Base-by-base conservation (phyloP, 2,888 invertebrate species). In the Orthosia cruda region DNA sequence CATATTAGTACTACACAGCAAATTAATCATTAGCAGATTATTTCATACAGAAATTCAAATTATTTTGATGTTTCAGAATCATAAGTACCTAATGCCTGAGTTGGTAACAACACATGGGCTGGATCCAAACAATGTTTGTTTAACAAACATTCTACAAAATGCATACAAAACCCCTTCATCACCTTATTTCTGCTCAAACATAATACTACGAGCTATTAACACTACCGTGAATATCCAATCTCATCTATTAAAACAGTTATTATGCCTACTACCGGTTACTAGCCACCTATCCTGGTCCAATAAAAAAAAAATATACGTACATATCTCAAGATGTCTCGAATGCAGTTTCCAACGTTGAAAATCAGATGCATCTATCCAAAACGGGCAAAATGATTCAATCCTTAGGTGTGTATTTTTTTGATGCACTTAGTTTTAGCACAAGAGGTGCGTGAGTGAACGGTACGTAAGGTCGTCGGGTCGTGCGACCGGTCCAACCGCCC, bases 391-490 rank as follows among this genome's bases (percentile, higher is more conserved):
- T 78, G 82, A 83, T 88, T 88, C 87, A 87, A 85, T 80, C 82
- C 84, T 84, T 81, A 84, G 83, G 87, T 87, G 83, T 89, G 82
- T 89, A 89, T 69, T 81, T 83, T 83, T 89, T 89, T 88, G 91
- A 93, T 95, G 94, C 94, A 94, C 93, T 92, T 88, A 90, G 93
- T 91, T 92, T 91, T 92, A 93, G 91, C 93, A 92, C 92, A 88
- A 91, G 91, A 91, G 89, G 92, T 94, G 95, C 94, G 94, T 95
- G 90, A 92, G 95, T 94, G 95, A 95, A 94, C 95, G 95, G 95
- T 94, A 93, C 95, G 96, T 97, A 96, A 97, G 97, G 97, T 97
- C 97, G 97, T 95, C 96, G 93, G 96, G 96, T 95, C 96, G 92
- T 91, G 89, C 93, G 95, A 95, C 95, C 95, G 95, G 95, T 95